Base-by-base conservation (phyloP, 1,140 invertebrate species). In the Proales similis region DNA sequence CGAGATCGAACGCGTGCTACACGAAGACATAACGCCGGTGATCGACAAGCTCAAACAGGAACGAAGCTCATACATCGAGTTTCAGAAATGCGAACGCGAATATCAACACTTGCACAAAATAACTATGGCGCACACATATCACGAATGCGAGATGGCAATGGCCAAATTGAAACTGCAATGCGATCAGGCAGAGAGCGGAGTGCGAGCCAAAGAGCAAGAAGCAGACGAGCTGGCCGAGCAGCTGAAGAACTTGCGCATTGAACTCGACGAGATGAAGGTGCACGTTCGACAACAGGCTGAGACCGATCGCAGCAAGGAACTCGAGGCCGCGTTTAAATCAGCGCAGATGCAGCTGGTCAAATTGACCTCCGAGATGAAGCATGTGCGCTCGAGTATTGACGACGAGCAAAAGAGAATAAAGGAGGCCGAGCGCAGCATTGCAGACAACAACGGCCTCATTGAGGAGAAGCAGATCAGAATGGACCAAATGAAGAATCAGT, bases 1-100 rank as follows among this genome's bases (percentile, higher is more conserved):
- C 32, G 87, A 93, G 76, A 86, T 96, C 20, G 84, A 88, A 72
- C 78, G 81, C 85, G 82, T 92, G 60, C 77, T 93, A 4, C 82
- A 80, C 51, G 89, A 94, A 75, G 88, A 92, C 71, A 86, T 95
- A 38, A 82, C 81, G 19, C 91, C 92, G 0, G 90, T 85, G 69
- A 73, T 96, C 43, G 81, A 84, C 27, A 91, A 88, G 74, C 73
- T 96, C 22, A 85, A 87, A 70, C 82, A 88, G 65, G 90, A 97
- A 70, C 79, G 87, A 38, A 77, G 82, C 1, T 83, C 86, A 63
- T 94, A 88, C 73, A 78, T 90, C 42, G 88, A 95, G 72, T 94
- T 85, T 71, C 87, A 93, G 73, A 85, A 88, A 68, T 79, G 87
- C 4, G 82, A 85, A 42, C 27, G 51, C 39, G 51, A 57, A 42